phyloP scores from a whole-genome alignment of 2,113 vertebrate genomes.

The Serilophus lunatus region DNA sequence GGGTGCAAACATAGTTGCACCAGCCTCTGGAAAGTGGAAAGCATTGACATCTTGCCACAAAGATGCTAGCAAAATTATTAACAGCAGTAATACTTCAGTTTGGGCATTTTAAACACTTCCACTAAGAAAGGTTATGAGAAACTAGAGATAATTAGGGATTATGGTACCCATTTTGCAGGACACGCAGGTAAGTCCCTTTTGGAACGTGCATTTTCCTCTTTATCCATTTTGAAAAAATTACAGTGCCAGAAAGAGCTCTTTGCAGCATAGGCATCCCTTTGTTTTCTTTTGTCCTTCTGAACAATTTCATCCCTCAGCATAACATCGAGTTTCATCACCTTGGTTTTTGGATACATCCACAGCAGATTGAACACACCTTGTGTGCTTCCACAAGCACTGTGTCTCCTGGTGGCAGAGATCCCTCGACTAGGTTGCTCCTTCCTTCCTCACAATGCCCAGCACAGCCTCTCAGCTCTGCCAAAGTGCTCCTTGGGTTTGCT shows the following conservation, averaged over 20 bases:
- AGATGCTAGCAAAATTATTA: neutral
- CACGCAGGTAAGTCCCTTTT: fast-evolving
- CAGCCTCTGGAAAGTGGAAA: neutral
- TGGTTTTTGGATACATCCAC: neutral
- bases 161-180: neutral
- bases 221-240: neutral
- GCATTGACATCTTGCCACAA: neutral
- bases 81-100: neutral
- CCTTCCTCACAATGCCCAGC: neutral
- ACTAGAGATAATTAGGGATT: neutral
- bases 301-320: neutral
- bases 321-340: fast-evolving
- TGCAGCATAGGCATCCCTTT: neutral
- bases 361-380: fast-evolving
- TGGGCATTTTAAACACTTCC: neutral
- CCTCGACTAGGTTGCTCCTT: neutral
- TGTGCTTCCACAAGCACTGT: neutral
- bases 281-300: neutral
- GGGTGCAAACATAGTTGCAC: neutral
- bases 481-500: fast-evolving
- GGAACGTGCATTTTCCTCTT: neutral
- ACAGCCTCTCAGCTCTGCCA: neutral
- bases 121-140: neutral
- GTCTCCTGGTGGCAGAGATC: neutral
- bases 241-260: neutral